Percentiles rank a stretch among this genome's conserved stretches.
Evolutionary conservation across 2,113 vertebrate genomes (phyloP).

Genomic region (rabbit (Oryctolagus cuniculus)): mOryCun1.1 NC_091451.1:29842501-29843000

Average conservation of each 20-base stretch:
- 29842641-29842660: background rate
- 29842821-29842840: background rate
- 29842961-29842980: constrained; percentile 71
- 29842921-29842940: constrained; percentile 71
- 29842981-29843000: constrained; percentile 73
- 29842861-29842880: background rate
- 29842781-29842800: constrained; percentile 83
- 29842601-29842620: background rate
- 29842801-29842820: constrained; percentile 75
- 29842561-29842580: background rate
- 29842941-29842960: constrained; percentile 86
- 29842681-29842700: background rate
- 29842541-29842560: background rate
- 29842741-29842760: background rate
- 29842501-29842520: background rate
- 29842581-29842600: background rate
- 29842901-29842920: constrained; percentile 61
- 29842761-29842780: background rate
- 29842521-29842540: background rate
- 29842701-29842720: background rate
- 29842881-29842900: constrained; percentile 44
- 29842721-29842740: background rate
- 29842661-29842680: background rate
- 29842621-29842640: background rate
- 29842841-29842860: background rate